A percentile compares a stretch with the other conserved stretches of the same genome.
phyloP scores from a whole-genome alignment of 2,888 invertebrate species.

The Pharmacophagus antenor region DNA sequence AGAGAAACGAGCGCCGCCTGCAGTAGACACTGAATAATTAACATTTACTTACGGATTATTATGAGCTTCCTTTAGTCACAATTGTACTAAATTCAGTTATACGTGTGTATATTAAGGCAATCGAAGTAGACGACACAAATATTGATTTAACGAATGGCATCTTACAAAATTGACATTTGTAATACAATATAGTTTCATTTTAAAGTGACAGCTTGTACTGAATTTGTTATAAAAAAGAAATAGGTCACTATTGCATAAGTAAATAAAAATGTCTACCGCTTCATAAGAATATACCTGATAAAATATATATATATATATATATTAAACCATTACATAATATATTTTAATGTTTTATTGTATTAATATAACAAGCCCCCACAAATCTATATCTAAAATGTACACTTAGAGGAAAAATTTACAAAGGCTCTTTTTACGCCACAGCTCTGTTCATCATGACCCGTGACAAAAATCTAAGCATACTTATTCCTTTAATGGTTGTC shows the following conservation, averaged over 20 bases:
- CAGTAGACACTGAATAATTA: slow-evolving; percentile 60
- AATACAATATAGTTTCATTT: slow-evolving; percentile 18
- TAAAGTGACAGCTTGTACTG: neutral
- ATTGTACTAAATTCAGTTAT: slow-evolving; percentile 31
- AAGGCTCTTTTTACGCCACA: neutral
- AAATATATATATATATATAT: neutral
- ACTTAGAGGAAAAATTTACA: neutral
- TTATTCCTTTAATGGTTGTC: neutral
- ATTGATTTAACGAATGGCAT: slow-evolving; percentile 25
- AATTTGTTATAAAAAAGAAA: neutral
- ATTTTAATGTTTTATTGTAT: neutral
- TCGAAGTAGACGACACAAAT: slow-evolving; percentile 14
- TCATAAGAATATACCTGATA: neutral
- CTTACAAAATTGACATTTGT: slow-evolving; percentile 34
- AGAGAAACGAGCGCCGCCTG: slow-evolving; percentile 48
- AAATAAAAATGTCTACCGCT: neutral
- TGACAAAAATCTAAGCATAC: neutral
- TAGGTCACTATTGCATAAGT: neutral
- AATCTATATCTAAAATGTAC: neutral
- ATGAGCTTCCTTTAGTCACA: slow-evolving; percentile 51
- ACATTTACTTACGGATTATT: slow-evolving; percentile 61
- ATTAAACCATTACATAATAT: neutral
- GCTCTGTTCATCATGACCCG: neutral
- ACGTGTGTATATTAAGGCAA: slow-evolving; percentile 25
- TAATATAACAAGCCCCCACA: neutral